A percentile compares a stretch with the other conserved stretches of the same genome.
Conservation (phyloP, 2,888 invertebrate genomes). For the Zootermopsis nevadensis region DNA sequence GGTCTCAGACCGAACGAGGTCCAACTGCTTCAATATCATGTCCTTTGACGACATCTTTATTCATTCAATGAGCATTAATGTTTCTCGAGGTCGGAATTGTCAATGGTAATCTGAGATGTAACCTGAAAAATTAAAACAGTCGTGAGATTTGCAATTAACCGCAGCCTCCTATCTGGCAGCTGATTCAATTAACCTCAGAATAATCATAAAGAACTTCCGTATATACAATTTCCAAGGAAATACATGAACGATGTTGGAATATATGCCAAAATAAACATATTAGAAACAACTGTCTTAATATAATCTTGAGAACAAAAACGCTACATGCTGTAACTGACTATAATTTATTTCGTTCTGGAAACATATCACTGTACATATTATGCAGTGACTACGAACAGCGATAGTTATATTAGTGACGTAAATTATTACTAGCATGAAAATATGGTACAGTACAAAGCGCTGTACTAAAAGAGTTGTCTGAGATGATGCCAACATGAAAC, state of each 20-base stretch:
- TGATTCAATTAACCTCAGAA: background rate
- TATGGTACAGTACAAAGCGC: too few species aligned
- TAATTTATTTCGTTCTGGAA: background rate
- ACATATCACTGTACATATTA: background rate
- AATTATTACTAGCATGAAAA: background rate
- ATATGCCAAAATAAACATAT: background rate
- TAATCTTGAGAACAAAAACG: background rate
- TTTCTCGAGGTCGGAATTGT: background rate
- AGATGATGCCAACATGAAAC: too few species aligned
- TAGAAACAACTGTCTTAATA: background rate
- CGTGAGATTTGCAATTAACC: background rate
- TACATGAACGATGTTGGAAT: background rate
- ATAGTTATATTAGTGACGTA: background rate
- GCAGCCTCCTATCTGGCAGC: background rate
- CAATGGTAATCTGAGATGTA: background rate
- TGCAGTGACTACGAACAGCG: background rate
- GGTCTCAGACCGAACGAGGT: background rate
- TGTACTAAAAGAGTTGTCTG: too few species aligned
- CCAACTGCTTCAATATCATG: background rate
- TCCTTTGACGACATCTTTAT: constrained; percentile 21
- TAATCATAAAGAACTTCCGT: background rate
- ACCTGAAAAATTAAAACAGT: constrained; percentile 25
- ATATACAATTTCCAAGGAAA: background rate
- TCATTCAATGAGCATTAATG: background rate
- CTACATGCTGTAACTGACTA: background rate